Conservation (phyloP, 2,113 vertebrate species). For the Suncus etruscus region DNA sequence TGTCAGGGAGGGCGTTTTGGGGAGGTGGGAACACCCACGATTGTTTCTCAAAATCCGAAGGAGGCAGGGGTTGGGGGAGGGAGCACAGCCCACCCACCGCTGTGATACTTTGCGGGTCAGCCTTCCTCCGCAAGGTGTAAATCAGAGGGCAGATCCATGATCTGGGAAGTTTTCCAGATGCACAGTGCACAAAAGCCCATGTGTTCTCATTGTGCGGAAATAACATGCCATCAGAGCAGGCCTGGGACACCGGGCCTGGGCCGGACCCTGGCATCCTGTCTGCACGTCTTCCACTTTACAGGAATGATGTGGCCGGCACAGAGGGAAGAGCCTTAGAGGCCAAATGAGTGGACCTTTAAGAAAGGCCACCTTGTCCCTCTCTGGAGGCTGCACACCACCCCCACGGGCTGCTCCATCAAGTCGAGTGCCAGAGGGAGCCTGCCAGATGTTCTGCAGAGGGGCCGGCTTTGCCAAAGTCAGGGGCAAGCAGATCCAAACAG, state of each 20-base stretch:
- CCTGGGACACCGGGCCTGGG: slow-evolving; percentile 68
- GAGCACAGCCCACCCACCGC: slow-evolving; percentile 84
- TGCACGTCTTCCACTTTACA: slow-evolving; percentile 56
- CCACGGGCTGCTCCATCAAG: slow-evolving; percentile 21
- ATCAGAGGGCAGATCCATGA: slow-evolving; percentile 83
- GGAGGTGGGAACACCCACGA: slow-evolving; percentile 88
- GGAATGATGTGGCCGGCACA: slow-evolving; percentile 3
- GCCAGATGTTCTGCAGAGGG: slow-evolving; percentile 63
- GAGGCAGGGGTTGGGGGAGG: slow-evolving; percentile 79
- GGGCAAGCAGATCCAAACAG: slow-evolving; percentile 1
- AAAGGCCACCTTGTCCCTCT: slow-evolving; percentile 53
- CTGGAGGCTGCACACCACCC: slow-evolving; percentile 43
- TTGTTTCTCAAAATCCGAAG: slow-evolving; percentile 88
- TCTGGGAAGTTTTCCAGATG: slow-evolving; percentile 87
- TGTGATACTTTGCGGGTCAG: slow-evolving; percentile 79
- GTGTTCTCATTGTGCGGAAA: slow-evolving; percentile 80
- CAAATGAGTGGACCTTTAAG: slow-evolving; percentile 45
- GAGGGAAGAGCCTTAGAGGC: not conserved
- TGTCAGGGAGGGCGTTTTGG: slow-evolving; percentile 82
- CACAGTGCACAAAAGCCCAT: slow-evolving; percentile 79
- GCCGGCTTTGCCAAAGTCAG: slow-evolving; percentile 19
- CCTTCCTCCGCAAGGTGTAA: slow-evolving; percentile 84
- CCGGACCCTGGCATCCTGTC: slow-evolving; percentile 73
- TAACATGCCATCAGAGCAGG: slow-evolving; percentile 54
- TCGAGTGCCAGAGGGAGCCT: slow-evolving; percentile 44